Percentiles rank a stretch among this genome's conserved stretches.
Evolutionary conservation across 1,140 invertebrate species (phyloP).

Genomic region (Hormaphis cornu): DNA sequence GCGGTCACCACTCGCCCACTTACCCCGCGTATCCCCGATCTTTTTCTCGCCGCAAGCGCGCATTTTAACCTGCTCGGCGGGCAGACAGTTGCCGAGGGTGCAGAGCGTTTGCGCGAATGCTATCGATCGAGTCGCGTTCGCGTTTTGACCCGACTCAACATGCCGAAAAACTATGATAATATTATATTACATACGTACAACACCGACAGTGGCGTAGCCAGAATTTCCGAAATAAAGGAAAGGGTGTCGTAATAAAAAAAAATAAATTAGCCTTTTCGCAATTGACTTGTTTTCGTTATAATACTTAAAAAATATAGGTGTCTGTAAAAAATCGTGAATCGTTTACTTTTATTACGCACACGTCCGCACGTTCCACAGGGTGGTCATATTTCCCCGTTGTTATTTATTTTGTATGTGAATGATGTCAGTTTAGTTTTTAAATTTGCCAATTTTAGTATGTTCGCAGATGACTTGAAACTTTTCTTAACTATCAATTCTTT

Average conservation of each 20-base stretch:
- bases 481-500: background rate
- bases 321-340: too few relatives aligned
- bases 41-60: too few relatives aligned
- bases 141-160: constrained; percentile 32
- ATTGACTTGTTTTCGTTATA: too few relatives aligned
- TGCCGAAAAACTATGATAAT: background rate
- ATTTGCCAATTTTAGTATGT: background rate
- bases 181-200: too few relatives aligned
- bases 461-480: background rate
- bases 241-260: too few relatives aligned
- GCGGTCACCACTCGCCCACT: background rate
- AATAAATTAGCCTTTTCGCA: too few relatives aligned
- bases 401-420: background rate
- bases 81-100: too few relatives aligned
- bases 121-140: constrained; percentile 11
- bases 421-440: background rate
- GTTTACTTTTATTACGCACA: too few relatives aligned
- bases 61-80: background rate
- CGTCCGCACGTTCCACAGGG: background rate
- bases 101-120: constrained; percentile 16
- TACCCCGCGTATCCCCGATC: background rate
- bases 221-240: too few relatives aligned
- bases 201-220: too few relatives aligned
- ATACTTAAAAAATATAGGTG: too few relatives aligned
- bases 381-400: background rate